These are phyloP conservation scores for Cynocephalus volans DNA, from an alignment of 2,113 vertebrate genomes.

Conservation along the genomic window DNA sequence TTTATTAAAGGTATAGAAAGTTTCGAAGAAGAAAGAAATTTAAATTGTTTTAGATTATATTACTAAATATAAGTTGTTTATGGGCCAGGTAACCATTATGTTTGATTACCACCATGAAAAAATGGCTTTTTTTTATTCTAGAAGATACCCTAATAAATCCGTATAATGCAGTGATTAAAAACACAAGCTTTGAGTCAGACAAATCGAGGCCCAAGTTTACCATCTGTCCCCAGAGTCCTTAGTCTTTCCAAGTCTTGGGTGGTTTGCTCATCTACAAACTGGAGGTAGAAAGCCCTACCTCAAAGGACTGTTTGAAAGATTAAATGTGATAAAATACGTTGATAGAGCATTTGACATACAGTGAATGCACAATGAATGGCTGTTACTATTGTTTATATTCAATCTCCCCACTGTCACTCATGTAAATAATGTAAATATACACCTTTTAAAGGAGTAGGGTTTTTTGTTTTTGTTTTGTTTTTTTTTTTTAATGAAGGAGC, in stretches of 20 bases:
- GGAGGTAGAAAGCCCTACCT: background rate
- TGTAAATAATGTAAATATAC: background rate
- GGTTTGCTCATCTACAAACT: background rate
- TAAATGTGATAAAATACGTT: background rate
- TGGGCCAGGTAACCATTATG: background rate
- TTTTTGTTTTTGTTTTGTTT: background rate
- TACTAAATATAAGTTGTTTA: background rate
- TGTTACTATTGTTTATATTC: background rate
- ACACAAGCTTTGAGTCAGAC: background rate
- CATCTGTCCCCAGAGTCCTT: background rate
- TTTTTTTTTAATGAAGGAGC: background rate
- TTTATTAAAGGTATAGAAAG: background rate
- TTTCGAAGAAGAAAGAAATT: background rate
- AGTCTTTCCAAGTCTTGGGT: background rate
- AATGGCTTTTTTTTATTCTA: background rate
- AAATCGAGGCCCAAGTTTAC: background rate
- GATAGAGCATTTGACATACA: no score
- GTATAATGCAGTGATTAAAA: background rate
- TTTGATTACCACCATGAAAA: background rate
- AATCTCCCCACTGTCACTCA: background rate
- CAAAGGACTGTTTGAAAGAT: background rate
- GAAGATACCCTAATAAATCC: background rate
- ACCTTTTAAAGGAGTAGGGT: fast-evolving
- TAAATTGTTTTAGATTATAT: background rate
- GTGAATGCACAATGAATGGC: background rate